Evolutionary conservation across 2,888 invertebrate genomes (phyloP), one percentile per base, ranked within the genome.

Genomic region (Tinea trinotella): DNA sequence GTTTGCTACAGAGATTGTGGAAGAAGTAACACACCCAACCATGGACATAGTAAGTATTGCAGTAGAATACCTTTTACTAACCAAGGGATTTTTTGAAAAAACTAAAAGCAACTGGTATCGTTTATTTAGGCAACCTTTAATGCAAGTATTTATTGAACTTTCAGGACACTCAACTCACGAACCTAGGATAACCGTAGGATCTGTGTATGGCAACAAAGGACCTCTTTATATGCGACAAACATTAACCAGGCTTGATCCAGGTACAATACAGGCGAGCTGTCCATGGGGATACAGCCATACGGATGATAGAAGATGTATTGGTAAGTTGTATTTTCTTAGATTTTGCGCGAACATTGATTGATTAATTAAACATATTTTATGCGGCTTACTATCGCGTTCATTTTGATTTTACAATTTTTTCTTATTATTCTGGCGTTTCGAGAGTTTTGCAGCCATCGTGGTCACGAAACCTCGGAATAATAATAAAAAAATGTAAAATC

Each of bases 221-320:
- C 63, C 75, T 0, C 68, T 70, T 58, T 71, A 71, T 35, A 62
- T 71, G 2, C 60, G 77, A 5, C 81, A 83, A 0, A 62, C 67
- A 0, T 70, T 66, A 62, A 60, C 70, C 0, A 64, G 76, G 1
- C 59, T 69, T 0, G 67, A 68, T 6, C 65, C 65, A 52, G 76
- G 74, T 0, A 64, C 71, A 0, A 56, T 81, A 18, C 60, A 71
- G 19, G 63, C 71, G 7, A 64, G 74, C 0, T 97, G 96, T 66
- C 95, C 95, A 0, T 88, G 89, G 59, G 96, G 96, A 0, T 96
- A 96, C 68, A 89, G 88, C 57, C 77, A 96, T 7, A 91, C 90
- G 7, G 67, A 82, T 0, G 95, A 96, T 60, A 90, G 90, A 40
- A 87, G 92, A 59, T 92, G 93, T 4, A 62, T 71, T 44, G 84